Base-by-base conservation (phyloP, 2,113 vertebrate genomes). In the Ranitomeya variabilis region DNA sequence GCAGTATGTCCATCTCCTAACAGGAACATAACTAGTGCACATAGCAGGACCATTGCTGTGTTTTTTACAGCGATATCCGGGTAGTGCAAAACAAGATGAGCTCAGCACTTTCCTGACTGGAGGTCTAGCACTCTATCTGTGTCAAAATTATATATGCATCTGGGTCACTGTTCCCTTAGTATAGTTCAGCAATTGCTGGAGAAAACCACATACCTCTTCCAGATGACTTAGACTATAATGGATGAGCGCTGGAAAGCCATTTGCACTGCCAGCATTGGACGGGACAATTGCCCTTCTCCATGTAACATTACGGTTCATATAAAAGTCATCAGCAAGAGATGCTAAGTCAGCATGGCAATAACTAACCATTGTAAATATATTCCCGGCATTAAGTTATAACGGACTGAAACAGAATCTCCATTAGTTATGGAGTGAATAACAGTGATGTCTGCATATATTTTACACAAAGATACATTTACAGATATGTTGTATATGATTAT, bases 61-160 rank as follows among this genome's bases (percentile, higher is more conserved):
- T 76, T 86, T 76, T 86, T 74, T 76, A 86, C 57, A 9, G 69
- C 69, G 13, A 86, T 86, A 62, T 62, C 26, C 52, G 57, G 69
- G 84, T 64, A 76, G 14, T 26, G n/a, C 54, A 45, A 77, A 77
- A 77, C 51, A 62, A 5, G 57, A 37, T 77, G 71, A 86, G 71
- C 84, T 86, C 73, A 86, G 84, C 84, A 77, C 31, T 86, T 86
- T 59, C 59, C 83, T 76, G 71, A 26, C 10, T 37, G 57, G 62
- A 59, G 74, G 54, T 62, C 16, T 74, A 76, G 71, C 71, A 64
- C 71, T 86, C 23, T 86, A 19, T 74, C 73, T 86, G 57, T 86
- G 71, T 86, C 67, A 57, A 59, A 57, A 19, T 86, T 77, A 77
- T 62, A 86, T 86, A 86, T 86, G 84, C 62, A 86, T 77, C 71